These are phyloP conservation scores for Sebastes jordani DNA, from an alignment of 2,797 vertebrate genomes.

Conservation along the genomic window DNA sequence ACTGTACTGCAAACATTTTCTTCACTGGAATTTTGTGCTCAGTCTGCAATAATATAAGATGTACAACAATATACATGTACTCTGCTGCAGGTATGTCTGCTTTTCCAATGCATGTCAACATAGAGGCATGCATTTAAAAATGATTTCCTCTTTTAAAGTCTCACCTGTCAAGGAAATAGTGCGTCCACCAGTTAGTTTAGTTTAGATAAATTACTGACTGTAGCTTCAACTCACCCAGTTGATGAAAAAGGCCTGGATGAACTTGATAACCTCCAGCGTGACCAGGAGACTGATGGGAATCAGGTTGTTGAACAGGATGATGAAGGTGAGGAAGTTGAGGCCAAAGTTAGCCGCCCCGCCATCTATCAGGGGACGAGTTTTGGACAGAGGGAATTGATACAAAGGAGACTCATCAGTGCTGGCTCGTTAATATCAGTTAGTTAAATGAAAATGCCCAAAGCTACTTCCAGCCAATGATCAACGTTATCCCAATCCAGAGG, in stretches of 20 bases:
- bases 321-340: conserved; percentile 99
- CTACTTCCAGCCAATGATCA: conserved; percentile 75
- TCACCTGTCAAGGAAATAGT: background rate
- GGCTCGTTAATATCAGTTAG: conserved; percentile 26
- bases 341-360: conserved; percentile 98
- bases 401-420: conserved; percentile 63
- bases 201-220: background rate
- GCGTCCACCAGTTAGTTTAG: background rate
- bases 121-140: background rate
- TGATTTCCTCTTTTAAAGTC: background rate
- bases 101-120: background rate
- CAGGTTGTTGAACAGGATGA: conserved; percentile 99
- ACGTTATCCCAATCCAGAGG: conserved; percentile 70
- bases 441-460: conserved; percentile 75
- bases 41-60: background rate
- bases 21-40: background rate
- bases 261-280: conserved; percentile 98
- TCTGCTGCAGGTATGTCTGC: background rate
- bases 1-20: background rate
- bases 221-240: conserved; percentile 92
- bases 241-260: conserved; percentile 99
- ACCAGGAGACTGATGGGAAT: conserved; percentile 99
- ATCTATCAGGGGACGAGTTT: conserved; percentile 82
- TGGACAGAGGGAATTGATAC: conserved; percentile 67
- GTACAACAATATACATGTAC: background rate